These are phyloP conservation scores for Sclerodermus sp. DNA, from an alignment of 2,888 invertebrate species.

Conservation along the genomic window DNA sequence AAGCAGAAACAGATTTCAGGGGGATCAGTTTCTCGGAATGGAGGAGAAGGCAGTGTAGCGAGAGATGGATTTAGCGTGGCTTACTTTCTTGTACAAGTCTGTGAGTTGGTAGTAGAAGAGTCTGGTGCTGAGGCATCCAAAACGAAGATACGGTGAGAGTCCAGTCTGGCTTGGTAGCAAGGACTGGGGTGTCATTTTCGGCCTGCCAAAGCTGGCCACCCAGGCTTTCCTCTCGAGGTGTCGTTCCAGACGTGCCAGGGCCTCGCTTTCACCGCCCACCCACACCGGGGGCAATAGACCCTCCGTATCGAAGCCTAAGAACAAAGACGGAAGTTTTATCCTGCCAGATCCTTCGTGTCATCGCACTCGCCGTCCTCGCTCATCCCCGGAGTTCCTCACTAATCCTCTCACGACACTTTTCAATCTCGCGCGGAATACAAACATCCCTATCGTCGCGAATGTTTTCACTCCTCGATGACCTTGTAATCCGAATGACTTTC, in stretches of 20 bases:
- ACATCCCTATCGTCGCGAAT: no score
- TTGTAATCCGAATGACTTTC: no score
- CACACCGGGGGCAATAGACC: slow-evolving; percentile 72
- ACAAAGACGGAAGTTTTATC: background rate
- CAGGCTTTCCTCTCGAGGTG: slow-evolving; percentile 84
- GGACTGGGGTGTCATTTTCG: slow-evolving; percentile 88
- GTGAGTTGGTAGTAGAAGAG: slow-evolving; percentile 83
- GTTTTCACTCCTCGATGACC: no score
- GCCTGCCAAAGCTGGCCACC: slow-evolving; percentile 87
- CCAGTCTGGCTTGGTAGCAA: slow-evolving; percentile 82
- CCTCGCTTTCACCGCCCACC: slow-evolving; percentile 80
- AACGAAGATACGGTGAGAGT: slow-evolving; percentile 81
- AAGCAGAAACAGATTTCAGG: no score
- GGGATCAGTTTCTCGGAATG: no score
- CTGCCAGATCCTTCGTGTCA: no score
- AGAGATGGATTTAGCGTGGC: no score
- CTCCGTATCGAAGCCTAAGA: slow-evolving; percentile 75
- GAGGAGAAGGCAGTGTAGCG: no score
- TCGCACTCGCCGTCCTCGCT: no score
- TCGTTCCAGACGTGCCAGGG: slow-evolving; percentile 71
- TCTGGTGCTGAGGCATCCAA: slow-evolving; percentile 82
- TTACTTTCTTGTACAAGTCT: slow-evolving; percentile 64
- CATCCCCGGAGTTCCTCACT: no score
- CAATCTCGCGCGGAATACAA: no score
- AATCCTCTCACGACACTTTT: no score